Base-by-base conservation (phyloP, 2,888 invertebrate species). In the Drosophila setosimentum region DNA sequence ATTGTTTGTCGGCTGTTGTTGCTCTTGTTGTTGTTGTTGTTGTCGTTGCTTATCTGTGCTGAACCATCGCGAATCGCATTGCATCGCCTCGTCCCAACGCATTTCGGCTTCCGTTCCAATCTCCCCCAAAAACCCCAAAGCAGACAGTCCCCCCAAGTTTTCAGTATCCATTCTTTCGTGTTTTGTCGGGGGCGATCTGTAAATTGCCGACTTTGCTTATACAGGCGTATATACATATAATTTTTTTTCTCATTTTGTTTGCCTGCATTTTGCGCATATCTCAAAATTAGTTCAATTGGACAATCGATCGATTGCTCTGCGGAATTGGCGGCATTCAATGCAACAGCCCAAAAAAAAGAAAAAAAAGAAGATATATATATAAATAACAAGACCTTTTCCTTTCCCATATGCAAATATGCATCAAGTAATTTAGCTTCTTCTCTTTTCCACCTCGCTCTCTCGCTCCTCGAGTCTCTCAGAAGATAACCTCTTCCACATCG, bases 231-330 rank as follows among this genome's bases (percentile, higher is more conserved):
- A n/a, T n/a, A 35, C 18, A 54, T 37, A 27, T 63, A 40, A 35
- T 30, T 30, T 42, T 30, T 29, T 37, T 42, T n/a, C 32, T 45
- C 24, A n/a, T 45, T 32, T 32, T 1, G 10, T 13, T 48, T 54
- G 62, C 55, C 53, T 60, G 73, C 83, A 85, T 89, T 85, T 78
- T 72, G 49, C 66, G 63, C 79, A 87, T 87, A 85, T 73, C 83
- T 85, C 77, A 83, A 87, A 87, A 87, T 89, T 89, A 87, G 87
- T 89, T 79, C 90, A 87, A 65, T 78, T 69, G 62, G 55, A 58
- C 63, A 73, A 77, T 75, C 75, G 77, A 83, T 83, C 66, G 76
- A 80, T 76, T 69, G 66, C 48, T 63, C 7, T 16, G 24, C 55
- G 85, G 88, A 85, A 89, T 89, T 81, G 86, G 69, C 83, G 83